A percentile compares a stretch with the other conserved stretches of the same genome.
Conservation (phyloP, 2,113 vertebrate species). For the Dasyurus viverrinus region DNA sequence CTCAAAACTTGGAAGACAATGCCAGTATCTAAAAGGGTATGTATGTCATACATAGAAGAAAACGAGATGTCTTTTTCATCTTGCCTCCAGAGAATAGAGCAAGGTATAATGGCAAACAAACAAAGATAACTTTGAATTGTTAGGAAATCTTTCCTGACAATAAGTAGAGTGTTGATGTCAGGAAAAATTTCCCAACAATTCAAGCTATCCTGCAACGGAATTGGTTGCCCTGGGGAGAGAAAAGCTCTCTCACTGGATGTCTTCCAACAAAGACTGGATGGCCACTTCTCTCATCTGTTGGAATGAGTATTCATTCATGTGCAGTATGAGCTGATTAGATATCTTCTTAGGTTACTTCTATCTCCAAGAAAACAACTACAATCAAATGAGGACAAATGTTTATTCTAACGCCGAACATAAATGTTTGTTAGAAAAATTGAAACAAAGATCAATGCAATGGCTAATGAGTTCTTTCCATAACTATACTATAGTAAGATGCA, state of each 20-base stretch:
- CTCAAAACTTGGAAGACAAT: not conserved
- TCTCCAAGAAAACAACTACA: not conserved
- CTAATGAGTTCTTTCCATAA: constrained; percentile 32
- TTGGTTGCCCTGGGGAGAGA: not conserved
- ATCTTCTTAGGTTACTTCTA: not conserved
- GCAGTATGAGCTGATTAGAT: not conserved
- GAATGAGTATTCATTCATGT: not conserved
- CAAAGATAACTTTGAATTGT: not conserved
- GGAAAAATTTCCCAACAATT: not conserved
- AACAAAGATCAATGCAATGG: not conserved
- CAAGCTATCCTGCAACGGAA: not conserved
- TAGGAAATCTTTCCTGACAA: not conserved
- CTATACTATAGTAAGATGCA: not conserved
- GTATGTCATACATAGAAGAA: not conserved
- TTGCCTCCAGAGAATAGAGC: not conserved
- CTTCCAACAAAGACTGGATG: not conserved
- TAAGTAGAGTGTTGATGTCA: not conserved
- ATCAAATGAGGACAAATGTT: not conserved
- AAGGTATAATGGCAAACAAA: not conserved
- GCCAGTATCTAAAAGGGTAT: not conserved
- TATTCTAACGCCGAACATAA: not conserved
- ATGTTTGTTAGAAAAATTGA: not conserved
- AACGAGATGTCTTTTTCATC: not conserved
- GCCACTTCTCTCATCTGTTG: not conserved
- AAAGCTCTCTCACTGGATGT: not conserved